Percentiles rank a stretch among this genome's conserved stretches.
Evolutionary conservation across 1,140 invertebrate species (phyloP).

Genomic region (Saxidomus purpurata): DNA sequence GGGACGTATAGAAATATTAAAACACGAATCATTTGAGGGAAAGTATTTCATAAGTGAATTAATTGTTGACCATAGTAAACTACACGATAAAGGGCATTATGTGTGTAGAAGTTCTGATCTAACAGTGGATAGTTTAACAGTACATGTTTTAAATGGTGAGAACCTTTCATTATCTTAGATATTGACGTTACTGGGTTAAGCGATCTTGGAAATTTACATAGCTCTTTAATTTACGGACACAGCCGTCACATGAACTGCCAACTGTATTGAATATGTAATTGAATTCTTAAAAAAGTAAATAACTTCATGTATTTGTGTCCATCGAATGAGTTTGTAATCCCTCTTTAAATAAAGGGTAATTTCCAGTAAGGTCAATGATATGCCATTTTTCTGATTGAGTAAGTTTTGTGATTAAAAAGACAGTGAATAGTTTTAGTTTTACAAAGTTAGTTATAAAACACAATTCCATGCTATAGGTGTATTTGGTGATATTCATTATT

Average conservation of each 20-base stretch:
- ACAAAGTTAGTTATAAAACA: no score
- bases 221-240: not conserved
- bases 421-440: no score
- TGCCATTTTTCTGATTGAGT: no score
- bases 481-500: no score
- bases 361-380: no score
- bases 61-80: conserved; percentile 66
- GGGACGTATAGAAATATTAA: conserved; percentile 64
- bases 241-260: not conserved
- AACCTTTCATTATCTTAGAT: not conserved
- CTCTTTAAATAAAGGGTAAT: no score
- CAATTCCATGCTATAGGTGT: no score
- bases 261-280: not conserved
- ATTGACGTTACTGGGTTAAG: not conserved
- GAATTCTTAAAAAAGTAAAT: no score
- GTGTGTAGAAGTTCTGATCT: conserved; percentile 77
- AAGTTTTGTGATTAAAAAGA: no score
- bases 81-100: conserved; percentile 72
- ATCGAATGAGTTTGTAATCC: no score
- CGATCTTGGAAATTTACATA: not conserved
- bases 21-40: conserved; percentile 60
- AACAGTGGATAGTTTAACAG: conserved; percentile 67
- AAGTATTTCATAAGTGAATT: conserved; percentile 73
- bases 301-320: no score
- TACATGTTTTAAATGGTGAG: conserved; percentile 75